Evolutionary conservation across 2,888 invertebrate species (phyloP).

Genomic region (Oligia strigilis): DNA sequence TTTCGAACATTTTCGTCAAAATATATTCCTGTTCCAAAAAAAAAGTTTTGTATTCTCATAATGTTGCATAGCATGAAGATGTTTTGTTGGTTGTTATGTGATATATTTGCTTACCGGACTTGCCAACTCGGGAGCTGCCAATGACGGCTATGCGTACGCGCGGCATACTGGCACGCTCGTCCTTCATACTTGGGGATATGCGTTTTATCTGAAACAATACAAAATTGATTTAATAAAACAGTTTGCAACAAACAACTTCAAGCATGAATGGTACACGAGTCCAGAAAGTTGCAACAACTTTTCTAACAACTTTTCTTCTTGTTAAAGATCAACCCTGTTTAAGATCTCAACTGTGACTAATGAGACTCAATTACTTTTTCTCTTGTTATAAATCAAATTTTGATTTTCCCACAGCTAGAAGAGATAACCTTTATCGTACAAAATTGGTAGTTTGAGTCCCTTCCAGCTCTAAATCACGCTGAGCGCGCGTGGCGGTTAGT

Average conservation of each 20-base stretch:
- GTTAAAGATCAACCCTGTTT: conserved; percentile 16
- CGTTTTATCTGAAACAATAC: conserved; percentile 79
- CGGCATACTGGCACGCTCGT: conserved; percentile 91
- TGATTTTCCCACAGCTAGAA: no score
- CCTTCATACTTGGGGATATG: conserved; percentile 82
- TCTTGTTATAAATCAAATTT: no score
- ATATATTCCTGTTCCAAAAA: conserved; percentile 50
- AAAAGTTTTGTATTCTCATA: conserved; percentile 11
- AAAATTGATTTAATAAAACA: conserved; percentile 38
- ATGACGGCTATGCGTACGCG: conserved; percentile 94
- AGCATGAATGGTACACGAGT: conserved; percentile 3
- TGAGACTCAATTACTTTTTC: no score
- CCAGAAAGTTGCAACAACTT: neutral
- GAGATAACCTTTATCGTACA: conserved; percentile 36
- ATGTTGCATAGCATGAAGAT: conserved; percentile 1
- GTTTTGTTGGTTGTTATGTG: conserved; percentile 26
- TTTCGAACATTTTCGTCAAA: conserved; percentile 34
- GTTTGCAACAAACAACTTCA: conserved; percentile 9
- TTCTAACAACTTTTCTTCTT: conserved; percentile 3
- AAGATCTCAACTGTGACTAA: no score
- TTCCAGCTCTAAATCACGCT: conserved; percentile 50
- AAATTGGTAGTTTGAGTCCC: conserved; percentile 58
- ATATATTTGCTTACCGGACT: conserved; percentile 92
- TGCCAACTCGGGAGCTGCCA: conserved; percentile 94
- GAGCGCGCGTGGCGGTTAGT: conserved; percentile 49